Conservation (phyloP, 2,113 vertebrate genomes). For the Xyrauchen texanus region DNA sequence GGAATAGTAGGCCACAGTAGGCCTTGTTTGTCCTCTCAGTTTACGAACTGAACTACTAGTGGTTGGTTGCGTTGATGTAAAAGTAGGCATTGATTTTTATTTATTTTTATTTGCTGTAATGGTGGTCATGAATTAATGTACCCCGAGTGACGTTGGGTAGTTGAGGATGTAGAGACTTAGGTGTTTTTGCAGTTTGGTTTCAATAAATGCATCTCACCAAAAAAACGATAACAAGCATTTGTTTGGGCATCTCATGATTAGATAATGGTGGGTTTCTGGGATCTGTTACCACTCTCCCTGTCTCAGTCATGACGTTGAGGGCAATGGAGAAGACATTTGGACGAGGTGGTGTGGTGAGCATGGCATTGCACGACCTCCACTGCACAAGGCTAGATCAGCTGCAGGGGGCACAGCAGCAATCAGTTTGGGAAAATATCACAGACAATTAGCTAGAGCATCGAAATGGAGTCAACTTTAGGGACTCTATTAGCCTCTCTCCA, state of each 20-base stretch:
- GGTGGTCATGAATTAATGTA: too few species aligned
- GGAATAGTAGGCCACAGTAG: too few species aligned
- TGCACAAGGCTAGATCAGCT: constrained; percentile 76
- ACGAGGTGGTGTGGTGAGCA: constrained; percentile 39
- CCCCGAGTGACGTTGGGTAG: too few species aligned
- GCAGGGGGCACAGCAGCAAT: constrained; percentile 78
- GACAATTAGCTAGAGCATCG: constrained; percentile 92
- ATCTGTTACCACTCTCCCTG: constrained; percentile 33
- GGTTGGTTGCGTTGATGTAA: too few species aligned
- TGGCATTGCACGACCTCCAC: constrained; percentile 58
- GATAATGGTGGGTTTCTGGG: not conserved
- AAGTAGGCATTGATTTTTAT: too few species aligned
- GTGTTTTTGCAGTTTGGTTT: too few species aligned
- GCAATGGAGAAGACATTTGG: constrained; percentile 54
- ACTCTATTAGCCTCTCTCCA: constrained; percentile 88
- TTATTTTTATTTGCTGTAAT: too few species aligned
- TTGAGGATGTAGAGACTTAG: too few species aligned
- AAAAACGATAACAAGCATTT: constrained; percentile 70
- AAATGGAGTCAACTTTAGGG: constrained; percentile 93
- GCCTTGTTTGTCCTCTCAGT: too few species aligned
- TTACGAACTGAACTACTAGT: too few species aligned
- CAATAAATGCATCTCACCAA: constrained; percentile 54
- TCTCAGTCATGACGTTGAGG: constrained; percentile 57
- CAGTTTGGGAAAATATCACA: constrained; percentile 89
- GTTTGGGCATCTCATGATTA: constrained; percentile 56